A percentile compares a stretch with the other conserved stretches of the same genome.
phyloP scores from a whole-genome alignment of 2,888 invertebrate species.

The Ennomos erosarius region DNA sequence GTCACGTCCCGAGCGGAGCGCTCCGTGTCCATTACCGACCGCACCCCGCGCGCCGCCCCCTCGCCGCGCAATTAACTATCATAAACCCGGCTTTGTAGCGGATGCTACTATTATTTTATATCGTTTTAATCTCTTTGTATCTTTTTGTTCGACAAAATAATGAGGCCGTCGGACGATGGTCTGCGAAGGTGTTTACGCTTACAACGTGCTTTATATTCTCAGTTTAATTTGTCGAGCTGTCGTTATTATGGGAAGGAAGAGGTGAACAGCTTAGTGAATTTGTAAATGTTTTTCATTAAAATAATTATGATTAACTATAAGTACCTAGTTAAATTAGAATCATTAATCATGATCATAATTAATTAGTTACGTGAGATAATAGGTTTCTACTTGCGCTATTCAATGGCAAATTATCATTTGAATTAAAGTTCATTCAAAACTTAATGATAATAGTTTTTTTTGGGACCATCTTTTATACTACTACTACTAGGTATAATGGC shows the following conservation, averaged over 20 bases:
- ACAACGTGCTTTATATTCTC: not conserved
- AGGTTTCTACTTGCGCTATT: too few species aligned
- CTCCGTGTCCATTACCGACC: constrained; percentile 29
- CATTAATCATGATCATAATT: too few species aligned
- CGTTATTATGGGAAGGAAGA: not conserved
- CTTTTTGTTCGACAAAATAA: constrained; percentile 30
- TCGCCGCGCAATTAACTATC: constrained; percentile 30
- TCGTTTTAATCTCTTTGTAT: constrained; percentile 15
- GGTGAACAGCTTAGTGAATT: too few species aligned
- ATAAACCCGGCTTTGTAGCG: constrained; percentile 27
- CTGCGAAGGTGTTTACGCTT: not conserved
- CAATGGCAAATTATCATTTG: too few species aligned
- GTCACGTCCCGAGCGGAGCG: constrained; percentile 7
- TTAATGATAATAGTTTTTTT: too few species aligned
- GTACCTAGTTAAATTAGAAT: too few species aligned
- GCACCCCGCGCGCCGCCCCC: constrained; percentile 38
- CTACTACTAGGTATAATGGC: too few species aligned
- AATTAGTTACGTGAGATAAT: too few species aligned
- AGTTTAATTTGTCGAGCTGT: constrained; percentile 4
- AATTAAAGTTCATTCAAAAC: too few species aligned
- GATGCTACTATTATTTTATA: constrained; percentile 19
- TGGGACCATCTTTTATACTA: too few species aligned
- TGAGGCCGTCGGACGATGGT: not conserved
- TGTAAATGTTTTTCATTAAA: too few species aligned
- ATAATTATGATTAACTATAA: too few species aligned